Evolutionary conservation across 1,140 invertebrate genomes (phyloP).

Genomic region (Parapsyche elsis): DNA sequence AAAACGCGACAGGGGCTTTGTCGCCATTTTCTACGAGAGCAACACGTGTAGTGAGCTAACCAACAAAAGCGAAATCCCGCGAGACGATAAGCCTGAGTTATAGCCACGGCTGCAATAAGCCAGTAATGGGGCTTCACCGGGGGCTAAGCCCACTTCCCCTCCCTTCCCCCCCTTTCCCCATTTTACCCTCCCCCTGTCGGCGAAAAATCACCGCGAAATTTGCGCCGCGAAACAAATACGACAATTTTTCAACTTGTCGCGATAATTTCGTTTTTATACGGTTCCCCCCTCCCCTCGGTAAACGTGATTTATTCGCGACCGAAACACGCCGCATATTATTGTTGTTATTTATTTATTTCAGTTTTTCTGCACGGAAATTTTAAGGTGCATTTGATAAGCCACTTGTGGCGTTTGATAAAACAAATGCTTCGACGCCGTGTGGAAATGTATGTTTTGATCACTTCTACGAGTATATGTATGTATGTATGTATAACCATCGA

Average conservation of each 20-base stretch:
- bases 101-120: not conserved
- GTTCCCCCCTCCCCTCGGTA: slow-evolving; percentile 25
- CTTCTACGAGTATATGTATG: no score
- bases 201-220: slow-evolving; percentile 21
- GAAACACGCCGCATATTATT: not conserved
- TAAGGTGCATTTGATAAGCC: no score
- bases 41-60: no score
- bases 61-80: no score
- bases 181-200: not conserved
- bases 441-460: no score
- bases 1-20: no score
- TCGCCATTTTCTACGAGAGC: no score
- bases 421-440: no score
- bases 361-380: no score
- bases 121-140: not conserved
- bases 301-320: slow-evolving; percentile 46
- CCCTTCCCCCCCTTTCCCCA: not conserved
- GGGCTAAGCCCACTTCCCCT: not conserved
- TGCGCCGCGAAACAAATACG: slow-evolving; percentile 28
- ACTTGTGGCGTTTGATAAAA: no score
- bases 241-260: slow-evolving; percentile 35
- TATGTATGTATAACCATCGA: no score
- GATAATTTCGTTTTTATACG: slow-evolving; percentile 52
- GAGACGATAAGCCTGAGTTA: not conserved
- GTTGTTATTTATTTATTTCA: not conserved